Evolutionary conservation across 1,140 invertebrate species (phyloP).

Genomic region (Bombus huntii): DNA sequence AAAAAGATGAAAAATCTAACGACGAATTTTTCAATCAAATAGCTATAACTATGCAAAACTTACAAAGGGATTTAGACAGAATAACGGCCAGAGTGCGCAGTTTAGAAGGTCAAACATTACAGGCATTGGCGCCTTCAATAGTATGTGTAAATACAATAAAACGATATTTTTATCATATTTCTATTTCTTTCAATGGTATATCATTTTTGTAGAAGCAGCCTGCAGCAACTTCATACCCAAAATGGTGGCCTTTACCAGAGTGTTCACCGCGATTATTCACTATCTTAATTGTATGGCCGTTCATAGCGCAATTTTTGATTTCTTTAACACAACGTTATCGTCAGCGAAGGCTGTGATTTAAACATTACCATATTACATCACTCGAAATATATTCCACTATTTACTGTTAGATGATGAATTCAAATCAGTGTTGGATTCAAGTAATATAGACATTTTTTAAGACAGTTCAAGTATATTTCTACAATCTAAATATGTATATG

Average conservation of each 20-base stretch:
- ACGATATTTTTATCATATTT: conserved; percentile 26
- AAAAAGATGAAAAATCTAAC: conserved; percentile 71
- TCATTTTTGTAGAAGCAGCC: conserved; percentile 62
- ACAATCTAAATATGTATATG: background rate
- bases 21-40: conserved; percentile 77
- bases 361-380: conserved; percentile 48
- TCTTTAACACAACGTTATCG: conserved; percentile 74
- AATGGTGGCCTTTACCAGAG: conserved; percentile 83
- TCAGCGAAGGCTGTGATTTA: conserved; percentile 77
- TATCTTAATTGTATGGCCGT: conserved; percentile 85
- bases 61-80: conserved; percentile 79
- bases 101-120: conserved; percentile 75
- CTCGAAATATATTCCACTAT: conserved; percentile 42
- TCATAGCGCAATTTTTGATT: conserved; percentile 82
- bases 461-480: background rate
- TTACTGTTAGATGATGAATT: conserved; percentile 50
- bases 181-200: background rate
- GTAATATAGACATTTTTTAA: conserved; percentile 50
- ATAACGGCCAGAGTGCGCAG: conserved; percentile 76
- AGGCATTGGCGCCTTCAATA: conserved; percentile 62
- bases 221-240: conserved; percentile 67
- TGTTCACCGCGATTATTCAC: conserved; percentile 83
- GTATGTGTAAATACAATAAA: conserved; percentile 45
- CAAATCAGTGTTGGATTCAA: conserved; percentile 37
- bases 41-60: conserved; percentile 74